Evolutionary conservation across 2,888 invertebrate species (phyloP).

Genomic region (Campoplex nolae): DNA sequence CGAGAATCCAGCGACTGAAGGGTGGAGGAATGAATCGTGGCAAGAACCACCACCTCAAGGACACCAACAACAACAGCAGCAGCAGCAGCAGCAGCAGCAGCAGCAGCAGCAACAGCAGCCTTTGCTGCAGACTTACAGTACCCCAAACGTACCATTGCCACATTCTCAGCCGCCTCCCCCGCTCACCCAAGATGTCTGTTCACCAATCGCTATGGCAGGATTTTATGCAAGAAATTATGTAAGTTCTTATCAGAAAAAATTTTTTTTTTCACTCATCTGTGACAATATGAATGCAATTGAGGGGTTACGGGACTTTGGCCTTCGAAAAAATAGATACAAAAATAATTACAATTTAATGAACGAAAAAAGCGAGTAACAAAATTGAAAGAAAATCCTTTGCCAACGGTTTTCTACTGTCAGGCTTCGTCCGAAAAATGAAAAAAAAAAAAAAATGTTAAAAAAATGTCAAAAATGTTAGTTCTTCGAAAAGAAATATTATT

Average conservation of each 20-base stretch:
- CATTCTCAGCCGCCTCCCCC: conserved; percentile 64
- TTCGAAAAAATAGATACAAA: no score
- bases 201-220: conserved; percentile 72
- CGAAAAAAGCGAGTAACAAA: no score
- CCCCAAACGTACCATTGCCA: conserved; percentile 64
- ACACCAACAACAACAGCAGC: conserved; percentile 70
- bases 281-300: no score
- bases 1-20: conserved; percentile 69
- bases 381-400: no score
- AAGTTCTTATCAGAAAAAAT: conserved; percentile 51
- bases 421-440: no score
- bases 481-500: no score
- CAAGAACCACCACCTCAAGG: conserved; percentile 65
- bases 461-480: no score
- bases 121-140: conserved; percentile 61
- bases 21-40: conserved; percentile 68
- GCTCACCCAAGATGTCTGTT: conserved; percentile 70
- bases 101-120: conserved; percentile 68
- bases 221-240: conserved; percentile 76
- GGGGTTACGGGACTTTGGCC: no score
- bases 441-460: no score
- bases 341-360: no score
- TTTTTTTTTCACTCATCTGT: background rate
- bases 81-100: conserved; percentile 49
- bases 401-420: no score